Base-by-base conservation (phyloP, 2,888 invertebrate species). In the Microctonus brassicae region DNA sequence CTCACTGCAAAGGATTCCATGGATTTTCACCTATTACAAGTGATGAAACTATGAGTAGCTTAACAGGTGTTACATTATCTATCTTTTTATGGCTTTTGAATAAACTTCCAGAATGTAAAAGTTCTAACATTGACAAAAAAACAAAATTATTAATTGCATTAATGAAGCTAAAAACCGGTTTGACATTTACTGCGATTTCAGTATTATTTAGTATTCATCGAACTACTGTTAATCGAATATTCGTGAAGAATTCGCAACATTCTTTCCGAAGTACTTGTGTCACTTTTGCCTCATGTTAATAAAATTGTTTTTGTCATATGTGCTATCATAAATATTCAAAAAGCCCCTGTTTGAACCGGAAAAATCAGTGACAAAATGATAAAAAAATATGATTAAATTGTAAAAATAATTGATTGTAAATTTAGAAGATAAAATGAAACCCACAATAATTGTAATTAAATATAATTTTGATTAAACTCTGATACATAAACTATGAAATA, bases 101-200 rank as follows among this genome's bases (percentile, higher is more conserved):
- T 62, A 53, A 73, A 17, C 70, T 78, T 47, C 75, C 70, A 34
- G 73, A 73, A 22, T 57, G 39, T 20, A 42, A 65, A 22, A 42
- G 62, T 34, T 64, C 70, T 29, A 72, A 73, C 57, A 61, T 75
- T 9, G 53, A 65, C 17, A 73, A 73, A 52, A 53, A 75, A 72
- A 78, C 72, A 39, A 74, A 74, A 34, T 55, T 77, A 61, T 64
- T 77, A 20, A 76, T 77, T 26, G 74, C 73, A 64, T 74, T 77
- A 58, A 75, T 75, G 65, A 78, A 78, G 72, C 68, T 77, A 39
- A 76, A 76, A 72, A 72, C 73, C 10, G 77, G 71, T 66, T 62
- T 74, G 9, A 65, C 69, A 47, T 71, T 11, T 58, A 76, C 53
- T 76, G 73, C 24, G 53, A 71, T 66, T 60, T n/a, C n/a, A n/a